Base-by-base conservation (phyloP, 1,140 invertebrate species). In the Phortica variegata region DNA sequence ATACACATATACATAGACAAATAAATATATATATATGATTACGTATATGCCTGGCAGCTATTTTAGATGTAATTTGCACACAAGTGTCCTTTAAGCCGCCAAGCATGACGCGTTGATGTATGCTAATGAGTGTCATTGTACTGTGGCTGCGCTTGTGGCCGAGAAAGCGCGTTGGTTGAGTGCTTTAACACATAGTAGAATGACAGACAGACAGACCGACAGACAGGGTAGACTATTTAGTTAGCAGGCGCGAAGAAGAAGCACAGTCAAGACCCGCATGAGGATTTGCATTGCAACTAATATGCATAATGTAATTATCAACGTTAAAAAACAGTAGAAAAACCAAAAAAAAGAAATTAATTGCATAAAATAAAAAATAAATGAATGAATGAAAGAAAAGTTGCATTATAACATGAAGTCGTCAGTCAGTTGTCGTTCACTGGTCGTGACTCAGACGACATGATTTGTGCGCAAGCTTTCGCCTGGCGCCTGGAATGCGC, bases 261-360 rank as follows among this genome's bases (percentile, higher is more conserved):
- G 12, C 33, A 34, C 5, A 49, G 48, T 60, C 62, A 63, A 66
- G 68, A 66, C n/a, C n/a, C n/a, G n/a, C n/a, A n/a, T n/a, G n/a
- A n/a, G n/a, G n/a, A n/a, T n/a, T n/a, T n/a, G n/a, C n/a, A n/a
- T n/a, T 26, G 37, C 45, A 39, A 16, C 23, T 47, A 72, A 72
- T 72, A 72, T 72, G 68, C 68, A 72, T 72, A 72, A 72, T 63
- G 68, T 69, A 72, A 72, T 72, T 72, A 72, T 68, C 63, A 68
- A 66, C 61, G 59, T n/a, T n/a, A n/a, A n/a, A n/a, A n/a, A n/a
- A n/a, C n/a, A n/a, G n/a, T n/a, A n/a, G n/a, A n/a, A n/a, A n/a
- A n/a, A n/a, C n/a, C n/a, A n/a, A n/a, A n/a, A n/a, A n/a, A n/a
- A n/a, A n/a, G n/a, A 72, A 72, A 62, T 63, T 72, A 72, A 72